Evolutionary conservation across 64 coral and sea anemone species (phyloP), one percentile per base, ranked within the genome.

Genomic region (Cladopsammia gracilis): DNA sequence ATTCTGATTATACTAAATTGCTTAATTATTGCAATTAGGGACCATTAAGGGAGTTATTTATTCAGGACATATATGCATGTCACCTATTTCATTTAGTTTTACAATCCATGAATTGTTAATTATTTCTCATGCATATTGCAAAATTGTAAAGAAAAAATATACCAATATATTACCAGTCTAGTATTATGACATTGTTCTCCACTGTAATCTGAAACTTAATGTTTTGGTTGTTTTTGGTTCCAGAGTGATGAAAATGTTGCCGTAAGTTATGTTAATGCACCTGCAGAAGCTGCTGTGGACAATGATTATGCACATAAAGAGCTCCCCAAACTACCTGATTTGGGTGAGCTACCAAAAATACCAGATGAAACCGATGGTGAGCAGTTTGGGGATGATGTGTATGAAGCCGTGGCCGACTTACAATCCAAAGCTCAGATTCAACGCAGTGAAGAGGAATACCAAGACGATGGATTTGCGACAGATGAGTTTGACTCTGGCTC

Each of bases 401-500:
- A 93, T 23, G 78, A 97, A 58, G 92, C 87, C 1, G 79, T 97
- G n/a, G 89, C 90, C 4, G 85, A 91, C 18, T 79, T 75, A 53
- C 82, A 61, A 80, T 34, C 20, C 53, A 75, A 86, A 18, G 62
- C 43, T 56, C 53, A 56, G 53, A 56, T 5, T 20, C 20, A n/a
- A 15, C 72, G 18, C 59, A 20, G 62, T 12, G 77, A 78, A 47
- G 75, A 94, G 18, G 92, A 94, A 6, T 88, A 75, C 58, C 92
- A 98, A 22, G 96, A 98, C 83, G 96, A 98, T 67, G 96, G 96
- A 0, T 98, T 98, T 70, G 96, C 96, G 18, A 98, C 96, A 7
- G 96, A 98, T 77, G 96, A 98, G 57, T 98, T 98, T 77, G 96
- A 98, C 18, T 93, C 90, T 22, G 96, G 88, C 42, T 98, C 96